Base-by-base conservation (phyloP, 1,140 invertebrate species). In the Rhizoglyphus robini region DNA sequence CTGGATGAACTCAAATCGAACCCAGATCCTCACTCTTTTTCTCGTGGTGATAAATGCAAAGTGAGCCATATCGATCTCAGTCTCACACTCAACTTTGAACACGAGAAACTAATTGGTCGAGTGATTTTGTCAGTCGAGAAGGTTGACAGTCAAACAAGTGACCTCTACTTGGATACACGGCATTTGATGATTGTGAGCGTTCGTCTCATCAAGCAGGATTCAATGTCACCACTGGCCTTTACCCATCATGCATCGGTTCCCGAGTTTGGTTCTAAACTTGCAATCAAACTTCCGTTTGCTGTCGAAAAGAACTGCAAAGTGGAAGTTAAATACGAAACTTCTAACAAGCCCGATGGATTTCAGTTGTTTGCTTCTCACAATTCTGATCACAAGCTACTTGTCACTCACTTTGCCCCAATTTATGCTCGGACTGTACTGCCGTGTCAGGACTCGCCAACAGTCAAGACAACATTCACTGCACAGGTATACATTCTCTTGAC, bases 371-470 rank as follows among this genome's bases (percentile, higher is more conserved):
- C 80, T 62, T 83, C 88, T 15, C 81, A 85, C 68, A 90, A 94
- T 78, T 96, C 93, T 18, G 82, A 86, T 5, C 89, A 90, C 47
- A 88, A 88, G 76, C 80, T 83, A 68, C 81, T 88, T 72, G 92
- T 93, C 0, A 96, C 88, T 68, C 90, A 96, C 75, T 93, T 88
- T 76, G 84, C 92, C 84, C 84, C 92, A 13, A 92, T 95, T 70
- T 88, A 93, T 78, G 76, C 77, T 59, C 69, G 74, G 31, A 74
- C 75, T 47, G 57, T 72, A 23, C 8, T 70, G 41, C 93, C 94
- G 3, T 95, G 91, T 73, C 92, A 96, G 81, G 93, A 97, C 77
- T 88, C 90, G 0, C 92, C 93, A 3, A 80, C 82, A 20, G 86
- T 93, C 0, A 97, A 96, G 78, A 82, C 83, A 66, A 85, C 87